phyloP scores from a whole-genome alignment of 2,888 invertebrate species.

The Clostera curtula region DNA sequence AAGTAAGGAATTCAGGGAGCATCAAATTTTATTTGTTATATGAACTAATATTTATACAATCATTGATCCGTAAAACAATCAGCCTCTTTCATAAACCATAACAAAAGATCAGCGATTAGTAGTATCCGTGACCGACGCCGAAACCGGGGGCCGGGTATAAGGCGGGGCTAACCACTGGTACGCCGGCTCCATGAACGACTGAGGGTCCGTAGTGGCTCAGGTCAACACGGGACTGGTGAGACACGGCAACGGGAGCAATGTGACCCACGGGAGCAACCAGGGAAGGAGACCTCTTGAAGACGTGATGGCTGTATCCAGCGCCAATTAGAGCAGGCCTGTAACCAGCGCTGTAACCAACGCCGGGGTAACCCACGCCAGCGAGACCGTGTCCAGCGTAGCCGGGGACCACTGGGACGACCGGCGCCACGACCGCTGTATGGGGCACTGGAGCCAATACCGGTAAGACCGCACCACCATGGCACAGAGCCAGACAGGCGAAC shows the following conservation, averaged over 20 bases:
- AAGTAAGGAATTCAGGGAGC: too few species aligned
- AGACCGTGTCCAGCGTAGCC: too few species aligned
- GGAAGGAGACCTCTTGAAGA: conserved; percentile 52
- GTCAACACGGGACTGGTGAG: conserved; percentile 70
- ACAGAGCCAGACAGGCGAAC: conserved; percentile 34
- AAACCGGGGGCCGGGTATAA: conserved; percentile 33
- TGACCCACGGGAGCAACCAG: conserved; percentile 14
- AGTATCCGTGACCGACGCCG: conserved; percentile 27
- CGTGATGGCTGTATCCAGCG: conserved; percentile 33
- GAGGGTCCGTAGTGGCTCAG: too few species aligned
- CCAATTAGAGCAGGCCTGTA: conserved; percentile 3
- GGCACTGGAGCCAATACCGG: conserved; percentile 37
- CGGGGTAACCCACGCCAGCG: background rate
- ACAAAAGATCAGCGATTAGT: too few species aligned
- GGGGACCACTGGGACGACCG: too few species aligned
- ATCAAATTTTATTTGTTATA: too few species aligned
- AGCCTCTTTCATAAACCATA: too few species aligned
- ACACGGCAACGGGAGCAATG: conserved; percentile 51
- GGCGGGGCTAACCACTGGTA: conserved; percentile 35
- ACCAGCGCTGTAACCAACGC: background rate
- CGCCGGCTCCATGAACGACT: conserved; percentile 27
- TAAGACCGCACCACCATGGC: conserved; percentile 40
- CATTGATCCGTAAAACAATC: too few species aligned
- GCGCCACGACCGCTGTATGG: too few species aligned
- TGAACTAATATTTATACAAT: too few species aligned